Conservation (phyloP, 2,888 invertebrate species). For the Plagodis dolabraria region DNA sequence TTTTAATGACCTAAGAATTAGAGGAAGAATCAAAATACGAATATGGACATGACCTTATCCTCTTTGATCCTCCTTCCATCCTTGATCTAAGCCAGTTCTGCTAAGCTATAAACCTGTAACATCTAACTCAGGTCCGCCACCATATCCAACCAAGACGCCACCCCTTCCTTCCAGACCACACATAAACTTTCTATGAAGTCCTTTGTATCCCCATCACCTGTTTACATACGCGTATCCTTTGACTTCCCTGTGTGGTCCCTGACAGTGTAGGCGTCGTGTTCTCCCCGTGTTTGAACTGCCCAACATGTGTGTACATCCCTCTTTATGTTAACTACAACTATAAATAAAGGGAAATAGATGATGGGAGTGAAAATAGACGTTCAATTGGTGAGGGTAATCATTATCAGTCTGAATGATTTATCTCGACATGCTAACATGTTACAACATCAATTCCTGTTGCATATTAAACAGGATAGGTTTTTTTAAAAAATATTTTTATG, state of each 20-base stretch:
- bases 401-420: too few species aligned
- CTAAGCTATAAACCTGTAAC: background rate
- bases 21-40: too few species aligned
- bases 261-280: conserved; percentile 32
- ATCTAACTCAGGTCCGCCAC: conserved; percentile 11
- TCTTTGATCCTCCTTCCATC: too few species aligned
- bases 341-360: conserved; percentile 47
- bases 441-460: too few species aligned
- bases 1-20: too few species aligned
- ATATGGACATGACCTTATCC: too few species aligned
- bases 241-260: conserved; percentile 48
- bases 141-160: conserved; percentile 12
- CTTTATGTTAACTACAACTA: conserved; percentile 48
- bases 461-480: too few species aligned
- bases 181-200: conserved; percentile 36
- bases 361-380: conserved; percentile 19
- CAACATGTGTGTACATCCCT: conserved; percentile 48
- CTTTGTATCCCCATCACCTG: conserved; percentile 51
- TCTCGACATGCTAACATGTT: too few species aligned
- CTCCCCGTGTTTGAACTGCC: conserved; percentile 33
- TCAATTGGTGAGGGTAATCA: too few species aligned
- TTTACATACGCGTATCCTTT: conserved; percentile 43
- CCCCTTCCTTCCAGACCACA: conserved; percentile 46
- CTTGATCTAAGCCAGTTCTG: background rate
- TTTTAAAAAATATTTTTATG: too few species aligned